Conservation (phyloP, 1,140 invertebrate genomes). For the Drosophila arawakana region DNA sequence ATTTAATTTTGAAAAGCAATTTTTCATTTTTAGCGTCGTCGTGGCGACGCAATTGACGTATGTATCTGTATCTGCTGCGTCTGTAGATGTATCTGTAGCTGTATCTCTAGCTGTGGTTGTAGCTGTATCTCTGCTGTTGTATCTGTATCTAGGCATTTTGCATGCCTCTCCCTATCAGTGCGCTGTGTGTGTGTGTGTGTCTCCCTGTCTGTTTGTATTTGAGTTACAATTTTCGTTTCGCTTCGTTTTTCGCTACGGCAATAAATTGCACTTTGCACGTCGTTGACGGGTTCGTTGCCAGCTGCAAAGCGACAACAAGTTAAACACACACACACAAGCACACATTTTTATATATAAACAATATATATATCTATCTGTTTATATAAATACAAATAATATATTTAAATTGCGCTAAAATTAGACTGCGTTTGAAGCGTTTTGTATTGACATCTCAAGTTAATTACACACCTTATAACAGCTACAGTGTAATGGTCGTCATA, state of each 20-base stretch:
- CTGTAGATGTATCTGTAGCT: conserved; percentile 45
- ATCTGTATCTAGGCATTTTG: conserved; percentile 54
- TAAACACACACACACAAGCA: conserved; percentile 4
- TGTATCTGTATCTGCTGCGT: conserved; percentile 50
- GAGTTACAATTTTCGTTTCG: conserved; percentile 74
- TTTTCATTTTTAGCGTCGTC: conserved; percentile 78
- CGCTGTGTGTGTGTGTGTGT: conserved; percentile 7
- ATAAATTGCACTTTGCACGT: conserved; percentile 77
- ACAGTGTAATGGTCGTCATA: no score
- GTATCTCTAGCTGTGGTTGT: conserved; percentile 47
- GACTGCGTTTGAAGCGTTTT: background rate
- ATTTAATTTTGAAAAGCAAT: conserved; percentile 83
- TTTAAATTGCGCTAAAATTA: conserved; percentile 5
- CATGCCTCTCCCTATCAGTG: conserved; percentile 48
- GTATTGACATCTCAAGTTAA: background rate
- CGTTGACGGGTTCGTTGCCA: conserved; percentile 64
- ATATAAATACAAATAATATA: conserved; percentile 15
- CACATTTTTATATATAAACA: conserved; percentile 7
- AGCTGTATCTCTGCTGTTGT: conserved; percentile 29
- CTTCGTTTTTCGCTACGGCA: conserved; percentile 54
- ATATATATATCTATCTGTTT: conserved; percentile 12
- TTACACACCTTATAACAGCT: background rate
- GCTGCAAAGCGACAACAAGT: conserved; percentile 41
- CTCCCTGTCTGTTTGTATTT: conserved; percentile 52
- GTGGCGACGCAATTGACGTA: conserved; percentile 74